Base-by-base conservation (phyloP, 53 echinoderm and acorn worm species). In the Echinometra lucunter region DNA sequence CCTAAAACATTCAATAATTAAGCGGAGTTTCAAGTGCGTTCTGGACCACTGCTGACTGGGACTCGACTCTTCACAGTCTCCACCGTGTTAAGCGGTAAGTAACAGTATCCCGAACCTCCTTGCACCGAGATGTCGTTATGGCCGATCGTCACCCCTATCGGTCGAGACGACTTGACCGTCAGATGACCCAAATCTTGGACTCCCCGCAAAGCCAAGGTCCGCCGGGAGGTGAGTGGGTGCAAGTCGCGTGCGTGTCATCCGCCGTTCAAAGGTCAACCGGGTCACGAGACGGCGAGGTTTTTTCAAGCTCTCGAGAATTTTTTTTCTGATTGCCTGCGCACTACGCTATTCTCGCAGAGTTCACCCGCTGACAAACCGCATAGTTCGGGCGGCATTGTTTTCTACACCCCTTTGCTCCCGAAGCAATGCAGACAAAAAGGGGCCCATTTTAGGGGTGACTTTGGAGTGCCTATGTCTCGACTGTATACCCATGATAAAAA, bases 111-210 rank as follows among this genome's bases (percentile, higher is more conserved):
- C n/a, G 85, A 85, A 25, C 49, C 49, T 45, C 12, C 23, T 42
- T 19, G 18, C 18, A 23, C 4, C 2, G n/a, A 49, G 18, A 27
- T 45, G 72, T 44, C 49, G 44, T 87, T 28, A 30, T 94, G 58
- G 28, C 23, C 21, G 4, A 55, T 92, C 92, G 80, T 92, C 92
- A 92, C 92, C 92, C 92, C 92, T 57, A 78, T 92, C 12, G 92
- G 35, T 56, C 25, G 78, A 78, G 92, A 57, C 55, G 38, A 92
- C 49, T 60, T 92, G 92, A 92, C 92, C 92, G 92, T 92, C 92
- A 18, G 38, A 92, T 92, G 92, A 75, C 78, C 92, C 53, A 12
- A 3, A 35, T 4, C 1, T 78, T 18, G 80, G 92, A 5, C 78
- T 92, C 57, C 57, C 23, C 18, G 78, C 21, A 57, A 92, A 80